A percentile compares a stretch with the other conserved stretches of the same genome.
These are phyloP conservation scores for Tenualosa thibaudeaui DNA, from an alignment of 2,797 vertebrate genomes.

Conservation along the genomic window DNA sequence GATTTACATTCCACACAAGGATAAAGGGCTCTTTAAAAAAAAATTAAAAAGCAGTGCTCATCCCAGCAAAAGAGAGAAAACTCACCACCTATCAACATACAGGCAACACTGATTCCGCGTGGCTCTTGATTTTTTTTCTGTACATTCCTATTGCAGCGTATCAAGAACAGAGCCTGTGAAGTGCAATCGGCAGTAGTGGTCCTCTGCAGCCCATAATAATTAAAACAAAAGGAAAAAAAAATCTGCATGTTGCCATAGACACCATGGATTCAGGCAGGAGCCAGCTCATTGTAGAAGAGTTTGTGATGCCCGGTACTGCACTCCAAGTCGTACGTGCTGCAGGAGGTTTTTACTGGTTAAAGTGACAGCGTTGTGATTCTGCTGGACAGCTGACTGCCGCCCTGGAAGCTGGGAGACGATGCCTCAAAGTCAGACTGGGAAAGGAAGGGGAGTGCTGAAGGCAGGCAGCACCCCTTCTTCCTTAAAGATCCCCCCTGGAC, in stretches of 20 bases:
- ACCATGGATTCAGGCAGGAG: conserved; percentile 29
- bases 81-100: conserved; percentile 3
- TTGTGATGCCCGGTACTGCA: conserved; percentile 5
- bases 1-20: conserved; percentile 9
- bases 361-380: conserved; percentile 41
- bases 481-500: background rate
- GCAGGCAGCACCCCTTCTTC: conserved; percentile 14
- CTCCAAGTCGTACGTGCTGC: conserved; percentile 40
- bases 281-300: conserved; percentile 31
- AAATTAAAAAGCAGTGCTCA: conserved; percentile 2
- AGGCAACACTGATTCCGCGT: background rate
- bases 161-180: conserved; percentile 34
- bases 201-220: conserved; percentile 40
- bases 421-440: conserved; percentile 6
- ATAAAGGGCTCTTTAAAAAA: background rate
- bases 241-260: conserved; percentile 27
- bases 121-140: conserved; percentile 25
- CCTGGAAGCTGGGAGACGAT: background rate
- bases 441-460: background rate
- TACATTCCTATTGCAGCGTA: conserved; percentile 66
- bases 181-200: conserved; percentile 49
- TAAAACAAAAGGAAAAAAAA: background rate
- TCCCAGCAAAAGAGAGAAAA: conserved; percentile 11
- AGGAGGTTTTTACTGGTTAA: conserved; percentile 32
- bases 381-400: conserved; percentile 42